Evolutionary conservation across 2,888 invertebrate genomes (phyloP).

Genomic region (Eupelmus urozonus): DNA sequence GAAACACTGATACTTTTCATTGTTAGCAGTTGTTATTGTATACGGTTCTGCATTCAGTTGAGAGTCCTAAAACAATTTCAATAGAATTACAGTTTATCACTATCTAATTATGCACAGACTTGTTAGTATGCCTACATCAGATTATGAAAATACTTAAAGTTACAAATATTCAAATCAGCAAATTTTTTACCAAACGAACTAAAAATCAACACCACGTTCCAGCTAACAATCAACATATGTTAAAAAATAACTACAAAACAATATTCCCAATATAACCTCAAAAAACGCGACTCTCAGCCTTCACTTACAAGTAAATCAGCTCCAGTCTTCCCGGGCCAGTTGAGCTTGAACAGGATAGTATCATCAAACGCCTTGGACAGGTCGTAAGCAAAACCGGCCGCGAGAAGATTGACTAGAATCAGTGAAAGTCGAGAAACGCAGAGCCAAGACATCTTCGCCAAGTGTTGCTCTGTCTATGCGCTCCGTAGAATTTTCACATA

Average conservation of each 20-base stretch:
- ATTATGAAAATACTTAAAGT: not conserved
- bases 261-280: conserved; percentile 29
- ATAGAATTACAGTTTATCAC: not conserved
- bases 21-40: conserved; percentile 85
- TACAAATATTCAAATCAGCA: too few species aligned
- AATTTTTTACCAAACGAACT: too few species aligned
- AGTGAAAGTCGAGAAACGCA: conserved; percentile 22
- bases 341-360: conserved; percentile 87
- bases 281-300: not conserved
- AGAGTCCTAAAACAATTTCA: conserved; percentile 66
- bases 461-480: not conserved
- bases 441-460: conserved; percentile 34
- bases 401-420: conserved; percentile 46
- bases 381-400: conserved; percentile 78
- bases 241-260: not conserved
- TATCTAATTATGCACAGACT: too few species aligned
- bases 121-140: not conserved
- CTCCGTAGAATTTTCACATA: conserved; percentile 34
- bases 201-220: too few species aligned
- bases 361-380: conserved; percentile 88
- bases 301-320: conserved; percentile 75
- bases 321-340: conserved; percentile 83
- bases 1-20: conserved; percentile 90
- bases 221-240: not conserved
- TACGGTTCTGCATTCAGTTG: conserved; percentile 80